Conservation (phyloP, 2,888 invertebrate genomes). For the Chorisops tibialis region DNA sequence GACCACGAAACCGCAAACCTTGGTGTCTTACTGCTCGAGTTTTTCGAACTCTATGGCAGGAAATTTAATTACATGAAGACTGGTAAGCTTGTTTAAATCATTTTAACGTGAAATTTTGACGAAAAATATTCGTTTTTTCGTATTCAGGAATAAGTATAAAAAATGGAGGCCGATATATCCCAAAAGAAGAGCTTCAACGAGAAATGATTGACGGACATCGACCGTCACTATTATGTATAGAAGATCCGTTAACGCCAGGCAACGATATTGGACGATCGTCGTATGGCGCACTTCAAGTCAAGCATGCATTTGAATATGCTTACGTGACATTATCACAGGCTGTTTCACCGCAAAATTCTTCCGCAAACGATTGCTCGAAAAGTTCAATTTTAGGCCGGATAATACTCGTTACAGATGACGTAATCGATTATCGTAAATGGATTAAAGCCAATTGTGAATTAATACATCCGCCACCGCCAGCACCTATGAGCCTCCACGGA, state of each 20-base stretch:
- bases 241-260: slow-evolving; percentile 93
- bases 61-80: slow-evolving; percentile 95
- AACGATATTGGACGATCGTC: slow-evolving; percentile 98
- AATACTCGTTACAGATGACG: slow-evolving; percentile 90
- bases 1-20: slow-evolving; percentile 71
- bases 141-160: slow-evolving; percentile 72
- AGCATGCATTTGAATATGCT: slow-evolving; percentile 95
- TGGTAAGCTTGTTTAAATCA: slow-evolving; percentile 52
- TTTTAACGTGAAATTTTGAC: neutral
- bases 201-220: slow-evolving; percentile 94
- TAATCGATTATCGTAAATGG: slow-evolving; percentile 62
- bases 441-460: slow-evolving; percentile 51
- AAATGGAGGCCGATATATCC: slow-evolving; percentile 89
- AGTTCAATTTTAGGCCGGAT: slow-evolving; percentile 82
- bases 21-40: slow-evolving; percentile 92
- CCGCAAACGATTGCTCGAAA: slow-evolving; percentile 57
- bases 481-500: slow-evolving; percentile 34
- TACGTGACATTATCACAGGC: slow-evolving; percentile 80
- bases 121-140: neutral
- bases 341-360: slow-evolving; percentile 57
- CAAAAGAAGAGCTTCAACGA: slow-evolving; percentile 88
- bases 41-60: slow-evolving; percentile 94
- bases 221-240: slow-evolving; percentile 91
- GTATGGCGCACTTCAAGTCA: slow-evolving; percentile 70
- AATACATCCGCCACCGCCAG: slow-evolving; percentile 37